Evolutionary conservation across 2,113 vertebrate genomes (phyloP), one percentile per base, ranked within the genome.

Genomic region (Pheucticus melanocephalus): DNA sequence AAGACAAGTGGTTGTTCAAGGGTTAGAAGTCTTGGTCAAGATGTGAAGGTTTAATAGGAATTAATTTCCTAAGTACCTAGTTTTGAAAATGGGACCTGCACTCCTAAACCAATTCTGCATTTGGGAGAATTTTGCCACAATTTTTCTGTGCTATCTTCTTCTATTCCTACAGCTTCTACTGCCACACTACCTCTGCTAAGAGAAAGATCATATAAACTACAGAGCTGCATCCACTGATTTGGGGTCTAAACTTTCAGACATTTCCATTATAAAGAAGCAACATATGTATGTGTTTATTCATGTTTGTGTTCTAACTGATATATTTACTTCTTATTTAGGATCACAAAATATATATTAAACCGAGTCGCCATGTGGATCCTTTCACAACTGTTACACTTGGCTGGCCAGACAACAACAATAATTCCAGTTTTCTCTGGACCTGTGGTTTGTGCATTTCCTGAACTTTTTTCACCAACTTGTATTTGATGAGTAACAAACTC

Each of bases 391-490:
- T 98, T 77, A 97, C 69, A 0, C 93, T 98, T 72, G 91, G 93
- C 95, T 98, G 98, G 98, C 93, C 92, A 11, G 96, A 92, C 10
- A 61, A 60, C 18, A 93, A 47, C 39, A 61, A 37, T 15, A 87
- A 81, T 37, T 94, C 94, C 42, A 59, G 16, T 65, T 98, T 98
- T 70, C 89, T 83, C 40, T 98, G 98, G 98, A 95, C 97, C 28
- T 98, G 98, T 22, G 98, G 98, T 98, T 97, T 33, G 98, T 73
- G 12, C 44, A 54, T 53, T 44, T 88, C 82, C 35, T n/a, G 7
- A 83, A 48, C n/a, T 17, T 59, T 64, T 82, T 28, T n/a, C 35
- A 69, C 4, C 27, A 68, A 20, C 17, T 45, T 42, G 14, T 45
- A 35, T 18, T 19, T 76, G 44, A 65, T 42, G 8, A 92, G n/a